Base-by-base conservation (phyloP, 2,888 invertebrate species). In the Ophion slaviceki region DNA sequence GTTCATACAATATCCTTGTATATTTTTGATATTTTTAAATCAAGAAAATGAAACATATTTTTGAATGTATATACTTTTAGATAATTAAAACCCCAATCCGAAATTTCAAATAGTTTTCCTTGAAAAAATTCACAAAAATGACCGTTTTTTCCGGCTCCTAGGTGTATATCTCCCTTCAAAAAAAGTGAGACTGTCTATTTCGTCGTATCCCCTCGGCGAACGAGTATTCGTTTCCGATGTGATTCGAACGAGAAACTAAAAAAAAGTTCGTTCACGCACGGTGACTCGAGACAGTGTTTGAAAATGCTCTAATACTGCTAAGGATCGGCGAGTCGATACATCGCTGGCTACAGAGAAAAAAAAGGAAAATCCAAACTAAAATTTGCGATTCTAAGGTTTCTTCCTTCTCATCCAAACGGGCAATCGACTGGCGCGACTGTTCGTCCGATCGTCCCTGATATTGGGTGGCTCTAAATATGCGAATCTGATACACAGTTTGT, bases 331-430 rank as follows among this genome's bases (percentile, higher is more conserved):
- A 14, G 24, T 67, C 40, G 66, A 57, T 66, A 28, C 28, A 47
- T 72, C 57, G 53, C 20, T 17, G 32, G 36, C n/a, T 70, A 20
- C 64, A 47, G 24, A 62, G 62, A 32, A 71, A 36, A 61, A 47
- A 45, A 45, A n/a, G 17, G 36, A 61, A 68, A 45, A 14, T 45
- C 45, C 0, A 57, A 71, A 32, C 53, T 45, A 64, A 20, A 53
- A 75, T 45, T 10, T 59, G 64, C 61, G 32, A 28, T 82, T 86
- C 88, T 87, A 91, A 20, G 89, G 82, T 87, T 92, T 91, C 74
- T 92, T 92, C 78, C 88, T 89, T 45, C 90, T 88, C 68, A 91
- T 88, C 77, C 91, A 91, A 79, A 92, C 88, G 4, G 92, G 92
- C 75, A 92, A 90, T 68, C 89, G 91, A 78, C 92, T 92, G 62